phyloP scores from a whole-genome alignment of 2,797 vertebrate genomes.

The Merluccius polli region DNA sequence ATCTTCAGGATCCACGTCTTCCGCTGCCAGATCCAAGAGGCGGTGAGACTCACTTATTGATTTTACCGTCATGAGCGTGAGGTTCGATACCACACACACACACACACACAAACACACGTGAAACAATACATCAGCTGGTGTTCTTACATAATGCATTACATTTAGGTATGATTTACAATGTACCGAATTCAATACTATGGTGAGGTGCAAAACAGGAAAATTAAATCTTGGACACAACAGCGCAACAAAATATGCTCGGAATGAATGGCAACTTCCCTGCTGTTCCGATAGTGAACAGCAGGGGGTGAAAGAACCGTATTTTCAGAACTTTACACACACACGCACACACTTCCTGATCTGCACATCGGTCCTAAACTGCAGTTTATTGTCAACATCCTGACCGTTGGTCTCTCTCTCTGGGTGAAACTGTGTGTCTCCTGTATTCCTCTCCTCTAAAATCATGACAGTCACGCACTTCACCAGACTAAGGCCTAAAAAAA shows the following conservation, averaged over 20 bases:
- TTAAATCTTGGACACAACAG: no score
- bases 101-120: no score
- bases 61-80: not conserved
- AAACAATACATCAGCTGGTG: no score
- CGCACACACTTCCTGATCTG: not conserved
- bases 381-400: not conserved
- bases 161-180: no score
- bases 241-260: not conserved
- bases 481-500: not conserved
- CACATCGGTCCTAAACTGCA: not conserved
- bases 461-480: not conserved
- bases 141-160: no score
- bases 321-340: not conserved
- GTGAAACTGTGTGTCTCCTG: not conserved
- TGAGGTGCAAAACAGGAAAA: no score
- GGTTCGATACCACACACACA: no score
- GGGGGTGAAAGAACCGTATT: conserved; percentile 34
- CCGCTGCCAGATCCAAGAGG: conserved; percentile 98
- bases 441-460: not conserved
- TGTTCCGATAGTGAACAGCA: conserved; percentile 29
- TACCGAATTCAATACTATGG: no score
- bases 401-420: not conserved
- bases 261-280: conserved; percentile 5
- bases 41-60: conserved; percentile 75
- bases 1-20: conserved; percentile 99